These are phyloP conservation scores for Doris montereyensis DNA, from an alignment of 2,888 invertebrate genomes.

Conservation along the genomic window DNA sequence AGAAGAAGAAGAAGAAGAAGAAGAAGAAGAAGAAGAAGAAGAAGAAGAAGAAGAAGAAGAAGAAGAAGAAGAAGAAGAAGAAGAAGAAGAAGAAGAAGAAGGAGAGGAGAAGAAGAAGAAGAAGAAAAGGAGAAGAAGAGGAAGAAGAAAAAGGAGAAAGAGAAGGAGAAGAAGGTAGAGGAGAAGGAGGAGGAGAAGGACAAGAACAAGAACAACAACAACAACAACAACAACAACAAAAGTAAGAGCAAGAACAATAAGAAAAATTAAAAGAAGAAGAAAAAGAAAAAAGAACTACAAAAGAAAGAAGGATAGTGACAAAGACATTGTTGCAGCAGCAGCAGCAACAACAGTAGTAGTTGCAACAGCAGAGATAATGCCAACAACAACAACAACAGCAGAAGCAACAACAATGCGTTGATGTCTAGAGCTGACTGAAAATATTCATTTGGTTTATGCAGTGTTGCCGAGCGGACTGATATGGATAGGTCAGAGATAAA, in stretches of 20 bases:
- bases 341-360: neutral
- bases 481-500: too few relatives aligned
- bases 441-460: too few relatives aligned
- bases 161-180: conserved; percentile 8
- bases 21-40: conserved; percentile 6
- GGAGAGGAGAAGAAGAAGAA: neutral
- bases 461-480: too few relatives aligned
- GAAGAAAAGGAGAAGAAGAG: conserved; percentile 7
- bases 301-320: conserved; percentile 1
- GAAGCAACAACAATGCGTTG: too few relatives aligned
- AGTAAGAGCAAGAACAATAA: neutral
- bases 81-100: conserved; percentile 23
- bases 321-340: neutral
- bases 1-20: neutral
- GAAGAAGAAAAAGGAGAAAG: conserved; percentile 8
- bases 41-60: neutral
- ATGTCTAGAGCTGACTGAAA: too few relatives aligned
- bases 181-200: conserved; percentile 5
- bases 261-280: neutral
- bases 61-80: conserved; percentile 23
- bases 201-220: conserved; percentile 6
- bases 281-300: conserved; percentile 3
- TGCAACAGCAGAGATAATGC: neutral
- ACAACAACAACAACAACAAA: conserved; percentile 10
- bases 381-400: neutral